Evolutionary conservation across 2,888 invertebrate species (phyloP), one percentile per base, ranked within the genome.

Genomic region (Trachelus tabidus): DNA sequence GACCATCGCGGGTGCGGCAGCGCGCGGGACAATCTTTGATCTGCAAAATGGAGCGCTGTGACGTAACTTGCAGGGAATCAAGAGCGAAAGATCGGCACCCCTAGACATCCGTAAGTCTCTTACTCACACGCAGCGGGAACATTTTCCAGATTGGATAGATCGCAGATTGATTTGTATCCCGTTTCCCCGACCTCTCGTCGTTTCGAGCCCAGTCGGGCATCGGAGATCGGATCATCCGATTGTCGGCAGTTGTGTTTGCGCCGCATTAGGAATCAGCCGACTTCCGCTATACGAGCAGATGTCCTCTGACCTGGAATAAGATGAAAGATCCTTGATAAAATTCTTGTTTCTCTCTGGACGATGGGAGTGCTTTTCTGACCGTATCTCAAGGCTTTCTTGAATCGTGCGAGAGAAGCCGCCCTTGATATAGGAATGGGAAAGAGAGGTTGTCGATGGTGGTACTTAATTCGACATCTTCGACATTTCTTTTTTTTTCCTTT

Each of bases 251-350:
- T 86, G 85, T 85, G 83, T 86, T 86, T 86, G 85, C 85, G 81
- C 83, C 83, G 86, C 85, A 87, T 87, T 86, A 85, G 84, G 83
- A 85, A 83, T 85, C 85, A 81, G 80, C 79, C 83, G 84, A 87
- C 85, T 86, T 86, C 84, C 84, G 81, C 81, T 56, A 2, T 76
- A 31, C 35, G 73, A 77, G 84, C 80, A 79, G 82, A 86, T 85
- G 85, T 85, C 84, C 84, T 84, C 79, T 87, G 86, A 84, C 85
- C 86, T 85, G 85, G 84, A 86, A 86, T 83, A 82, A 85, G 85
- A 86, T 86, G 84, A 87, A 85, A 87, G 86, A 87, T 81, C 76
- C 78, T 76, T 81, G 83, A 84, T 84, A 83, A 82, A 82, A 78
- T 56, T 56, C 56, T 23, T 56, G 75, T 68, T 74, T n/a, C 73